Conservation (phyloP, 2,113 vertebrate genomes). For the Cochlearius cochlearius region DNA sequence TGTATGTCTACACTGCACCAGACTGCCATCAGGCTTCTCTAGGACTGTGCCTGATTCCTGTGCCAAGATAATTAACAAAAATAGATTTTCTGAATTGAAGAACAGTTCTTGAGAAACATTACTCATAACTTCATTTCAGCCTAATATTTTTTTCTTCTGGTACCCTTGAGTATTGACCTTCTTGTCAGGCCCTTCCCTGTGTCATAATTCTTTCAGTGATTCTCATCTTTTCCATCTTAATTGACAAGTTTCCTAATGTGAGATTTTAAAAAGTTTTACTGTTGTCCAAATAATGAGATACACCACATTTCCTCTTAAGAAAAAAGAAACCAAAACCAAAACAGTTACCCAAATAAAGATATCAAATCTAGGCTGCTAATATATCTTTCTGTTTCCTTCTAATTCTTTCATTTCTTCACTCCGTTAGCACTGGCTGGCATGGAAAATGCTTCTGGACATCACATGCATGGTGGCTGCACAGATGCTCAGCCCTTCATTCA, state of each 20-base stretch:
- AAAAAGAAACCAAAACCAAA: not conserved
- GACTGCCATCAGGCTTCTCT: not conserved
- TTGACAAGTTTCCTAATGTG: not conserved
- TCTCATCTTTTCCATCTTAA: not conserved
- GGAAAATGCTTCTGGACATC: not conserved
- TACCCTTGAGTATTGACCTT: not conserved
- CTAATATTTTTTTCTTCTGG: not conserved
- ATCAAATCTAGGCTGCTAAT: not conserved
- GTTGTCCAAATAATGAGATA: not conserved
- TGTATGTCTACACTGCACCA: not conserved
- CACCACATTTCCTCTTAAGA: not conserved
- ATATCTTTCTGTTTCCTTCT: not conserved
- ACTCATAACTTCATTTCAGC: not conserved
- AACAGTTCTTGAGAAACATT: not conserved
- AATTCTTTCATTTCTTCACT: not conserved
- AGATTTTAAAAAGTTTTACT: not conserved
- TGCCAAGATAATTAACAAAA: not conserved
- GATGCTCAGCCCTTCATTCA: not conserved
- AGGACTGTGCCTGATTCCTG: not conserved
- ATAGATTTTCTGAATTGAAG: not conserved
- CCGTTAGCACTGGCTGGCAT: not conserved
- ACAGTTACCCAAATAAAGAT: not conserved
- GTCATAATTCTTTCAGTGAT: not conserved
- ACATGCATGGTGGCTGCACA: not conserved
- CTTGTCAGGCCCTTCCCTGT: not conserved